A percentile compares a stretch with the other conserved stretches of the same genome.
phyloP scores from a whole-genome alignment of 2,888 invertebrate species.

The Amblyteles armatorius region DNA sequence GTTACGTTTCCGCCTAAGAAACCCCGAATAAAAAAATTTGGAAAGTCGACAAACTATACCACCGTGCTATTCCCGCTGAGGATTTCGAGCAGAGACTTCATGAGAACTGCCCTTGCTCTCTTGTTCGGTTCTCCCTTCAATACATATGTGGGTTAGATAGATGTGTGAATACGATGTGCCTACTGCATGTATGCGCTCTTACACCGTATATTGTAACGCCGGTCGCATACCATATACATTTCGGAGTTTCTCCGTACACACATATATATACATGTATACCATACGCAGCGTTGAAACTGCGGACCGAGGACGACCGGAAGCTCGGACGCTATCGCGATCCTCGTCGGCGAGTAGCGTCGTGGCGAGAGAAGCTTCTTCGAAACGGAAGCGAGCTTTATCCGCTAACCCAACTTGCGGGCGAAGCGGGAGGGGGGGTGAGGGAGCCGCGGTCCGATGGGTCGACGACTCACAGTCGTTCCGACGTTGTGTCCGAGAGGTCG shows the following conservation, averaged over 20 bases:
- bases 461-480: slow-evolving; percentile 50
- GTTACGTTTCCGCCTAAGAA: background rate
- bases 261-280: no score
- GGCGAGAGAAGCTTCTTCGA: slow-evolving; percentile 59
- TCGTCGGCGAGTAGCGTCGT: slow-evolving; percentile 45
- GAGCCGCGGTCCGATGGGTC: slow-evolving; percentile 11
- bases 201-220: background rate
- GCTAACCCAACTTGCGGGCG: slow-evolving; percentile 56
- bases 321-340: slow-evolving; percentile 56
- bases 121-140: slow-evolving; percentile 2
- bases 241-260: background rate
- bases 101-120: slow-evolving; percentile 15
- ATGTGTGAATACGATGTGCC: background rate
- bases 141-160: background rate
- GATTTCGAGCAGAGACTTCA: slow-evolving; percentile 9
- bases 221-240: slow-evolving; percentile 8
- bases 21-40: background rate
- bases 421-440: slow-evolving; percentile 38
- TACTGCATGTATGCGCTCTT: background rate
- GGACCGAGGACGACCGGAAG: slow-evolving; percentile 58
- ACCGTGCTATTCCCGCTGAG: slow-evolving; percentile 11
- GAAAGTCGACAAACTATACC: background rate
- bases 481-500: slow-evolving; percentile 51
- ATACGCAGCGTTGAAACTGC: slow-evolving; percentile 25
- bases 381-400: slow-evolving; percentile 71